Conservation (phyloP, 2,888 invertebrate species). For the Rosalia funebris region DNA sequence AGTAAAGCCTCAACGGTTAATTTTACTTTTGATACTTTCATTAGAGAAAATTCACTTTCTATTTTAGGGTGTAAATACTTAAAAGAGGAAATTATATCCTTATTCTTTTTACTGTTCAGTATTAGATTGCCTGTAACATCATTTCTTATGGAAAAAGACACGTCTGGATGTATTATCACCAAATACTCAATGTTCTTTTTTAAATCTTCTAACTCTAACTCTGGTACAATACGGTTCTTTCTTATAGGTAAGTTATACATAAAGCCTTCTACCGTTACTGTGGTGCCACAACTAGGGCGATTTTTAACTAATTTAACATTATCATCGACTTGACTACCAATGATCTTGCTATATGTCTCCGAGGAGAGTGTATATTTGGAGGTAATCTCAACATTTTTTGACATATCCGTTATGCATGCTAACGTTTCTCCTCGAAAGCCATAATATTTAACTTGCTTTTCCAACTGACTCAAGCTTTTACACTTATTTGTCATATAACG, state of each 20-base stretch:
- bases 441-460: constrained; percentile 67
- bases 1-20: constrained; percentile 70
- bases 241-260: constrained; percentile 73
- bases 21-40: constrained; percentile 61
- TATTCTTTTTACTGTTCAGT: constrained; percentile 69
- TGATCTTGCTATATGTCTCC: constrained; percentile 69
- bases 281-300: constrained; percentile 77
- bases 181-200: constrained; percentile 70
- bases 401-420: constrained; percentile 68
- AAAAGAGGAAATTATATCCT: constrained; percentile 68
- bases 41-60: constrained; percentile 58
- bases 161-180: constrained; percentile 72
- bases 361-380: constrained; percentile 65
- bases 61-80: constrained; percentile 64
- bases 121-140: constrained; percentile 70
- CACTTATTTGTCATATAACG: constrained; percentile 76
- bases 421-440: constrained; percentile 78
- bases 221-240: constrained; percentile 66
- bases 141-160: constrained; percentile 77
- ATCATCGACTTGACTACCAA: constrained; percentile 55
- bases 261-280: constrained; percentile 75
- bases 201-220: constrained; percentile 70
- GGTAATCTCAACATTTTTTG: constrained; percentile 69
- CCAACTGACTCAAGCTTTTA: constrained; percentile 65
- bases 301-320: constrained; percentile 54